Base-by-base conservation (phyloP, 2,113 vertebrate genomes). In the Telmatochromis brachygnathus region DNA sequence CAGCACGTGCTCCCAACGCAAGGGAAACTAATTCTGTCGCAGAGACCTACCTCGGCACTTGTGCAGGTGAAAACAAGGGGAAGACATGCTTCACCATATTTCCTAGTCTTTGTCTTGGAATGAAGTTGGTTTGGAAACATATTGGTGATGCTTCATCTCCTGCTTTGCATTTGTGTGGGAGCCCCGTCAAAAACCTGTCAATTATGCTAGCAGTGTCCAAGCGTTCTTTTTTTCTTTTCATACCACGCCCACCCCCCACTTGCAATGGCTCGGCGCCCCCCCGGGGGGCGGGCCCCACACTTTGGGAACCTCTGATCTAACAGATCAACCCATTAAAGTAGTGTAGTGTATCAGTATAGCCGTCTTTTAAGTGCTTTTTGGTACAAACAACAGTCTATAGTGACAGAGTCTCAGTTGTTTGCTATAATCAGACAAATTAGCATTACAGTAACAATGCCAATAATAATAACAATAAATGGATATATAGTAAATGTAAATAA, bases 21-120 rank as follows among this genome's bases (percentile, higher is more conserved):
- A 9, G 13, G 55, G 13, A 58, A 56, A 56, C 55, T 15, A 56
- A 28, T 58, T 56, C 23, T 58, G 55, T 58, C 3, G 4, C 23
- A 58, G 55, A 58, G 23, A 58, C 13, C 23, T 58, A 28, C 55
- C 55, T 9, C 1, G 13, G 23, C 13, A 28, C 23, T 58, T 15
- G 23, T 58, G 23, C 23, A 5, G 3, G 4, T 56, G 23, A 56
- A 56, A 5, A 0, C 13, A 56, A 56, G 15, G n/a, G 51, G 49
- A 51, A 51, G 49, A n/a, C 1, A 51, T 51, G 49, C 17, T n/a
- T 51, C 49, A 51, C 49, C 49, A 51, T 9, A 51, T 51, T 51
- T n/a, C 9, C 17, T 51, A 51, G 49, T n/a, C 4, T 51, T 51
- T 51, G 17, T 3, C 49, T 55, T 55, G 21, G 53, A 23, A 55